Percentiles rank a stretch among this genome's conserved stretches.
Evolutionary conservation across 2,113 vertebrate genomes (phyloP).

Genomic region (Fulica atra): DNA sequence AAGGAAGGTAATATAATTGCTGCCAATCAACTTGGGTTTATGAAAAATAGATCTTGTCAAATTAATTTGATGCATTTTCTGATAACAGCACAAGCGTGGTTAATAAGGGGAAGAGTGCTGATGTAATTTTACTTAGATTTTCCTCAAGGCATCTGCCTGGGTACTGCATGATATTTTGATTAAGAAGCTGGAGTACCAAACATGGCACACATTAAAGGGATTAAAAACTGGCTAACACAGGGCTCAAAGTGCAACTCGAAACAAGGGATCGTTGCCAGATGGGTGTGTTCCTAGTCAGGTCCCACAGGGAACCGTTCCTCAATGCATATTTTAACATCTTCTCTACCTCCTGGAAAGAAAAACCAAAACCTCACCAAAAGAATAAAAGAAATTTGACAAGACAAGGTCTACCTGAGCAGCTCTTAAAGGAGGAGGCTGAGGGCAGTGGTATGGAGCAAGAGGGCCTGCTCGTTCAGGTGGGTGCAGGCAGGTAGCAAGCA

Average conservation of each 20-base stretch:
- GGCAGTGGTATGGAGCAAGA: neutral
- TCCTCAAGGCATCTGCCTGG: constrained; percentile 63
- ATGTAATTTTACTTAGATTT: constrained; percentile 62
- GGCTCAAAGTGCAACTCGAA: constrained; percentile 39
- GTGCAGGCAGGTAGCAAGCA: neutral
- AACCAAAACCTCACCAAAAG: too few relatives aligned
- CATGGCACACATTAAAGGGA: constrained; percentile 66
- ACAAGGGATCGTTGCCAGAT: constrained; percentile 7
- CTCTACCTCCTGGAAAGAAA: neutral
- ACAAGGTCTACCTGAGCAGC: neutral
- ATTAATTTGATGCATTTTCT: constrained; percentile 70
- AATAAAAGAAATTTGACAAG: neutral
- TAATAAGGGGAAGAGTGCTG: constrained; percentile 72
- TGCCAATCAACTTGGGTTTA: constrained; percentile 70
- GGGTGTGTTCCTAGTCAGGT: constrained; percentile 33
- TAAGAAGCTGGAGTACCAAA: constrained; percentile 60
- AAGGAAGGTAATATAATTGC: constrained; percentile 69
- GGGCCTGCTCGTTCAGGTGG: fast-evolving
- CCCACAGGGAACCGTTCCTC: constrained; percentile 24
- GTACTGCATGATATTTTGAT: constrained; percentile 48
- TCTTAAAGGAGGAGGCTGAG: neutral
- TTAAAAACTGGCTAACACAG: constrained; percentile 56
- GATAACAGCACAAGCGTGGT: constrained; percentile 63
- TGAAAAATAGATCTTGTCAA: constrained; percentile 74
- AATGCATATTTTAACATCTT: neutral